Conservation (phyloP, 2,797 vertebrate species). For the Chloroceryle inda region DNA sequence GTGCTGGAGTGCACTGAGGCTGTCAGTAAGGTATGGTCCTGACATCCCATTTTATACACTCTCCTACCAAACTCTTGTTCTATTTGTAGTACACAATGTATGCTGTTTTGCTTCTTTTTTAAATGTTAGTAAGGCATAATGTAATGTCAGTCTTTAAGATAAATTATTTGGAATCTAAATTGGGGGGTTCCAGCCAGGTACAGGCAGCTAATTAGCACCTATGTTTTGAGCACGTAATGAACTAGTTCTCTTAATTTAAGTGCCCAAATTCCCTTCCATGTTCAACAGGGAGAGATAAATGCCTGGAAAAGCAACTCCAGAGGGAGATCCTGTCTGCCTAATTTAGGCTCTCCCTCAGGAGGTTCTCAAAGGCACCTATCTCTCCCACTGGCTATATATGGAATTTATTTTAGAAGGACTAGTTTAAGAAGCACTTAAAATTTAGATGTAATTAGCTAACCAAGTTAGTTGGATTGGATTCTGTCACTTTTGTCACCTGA, state of each 20-base stretch:
- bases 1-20: fast-evolving
- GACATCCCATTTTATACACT: fast-evolving
- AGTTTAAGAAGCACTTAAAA: slow-evolving; percentile 7
- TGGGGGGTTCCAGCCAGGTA: not conserved
- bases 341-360: slow-evolving; percentile 40
- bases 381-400: not conserved
- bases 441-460: not conserved
- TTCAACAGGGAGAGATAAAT: slow-evolving; percentile 11
- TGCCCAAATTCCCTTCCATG: not conserved
- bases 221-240: slow-evolving; percentile 61
- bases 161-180: not conserved
- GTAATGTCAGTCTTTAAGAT: not conserved
- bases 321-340: not conserved
- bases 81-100: not conserved
- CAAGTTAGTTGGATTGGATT: not conserved
- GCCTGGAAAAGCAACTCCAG: slow-evolving; percentile 33
- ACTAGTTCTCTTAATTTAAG: slow-evolving; percentile 68
- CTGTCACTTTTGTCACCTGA: not conserved
- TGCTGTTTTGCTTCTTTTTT: not conserved
- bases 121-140: not conserved
- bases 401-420: slow-evolving; percentile 4
- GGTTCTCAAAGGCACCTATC: slow-evolving; percentile 57
- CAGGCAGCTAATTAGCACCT: slow-evolving; percentile 51
- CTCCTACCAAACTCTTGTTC: not conserved
- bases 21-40: not conserved